These are phyloP conservation scores for Brachypteracias leptosomus DNA, from an alignment of 2,113 vertebrate genomes.

Conservation along the genomic window DNA sequence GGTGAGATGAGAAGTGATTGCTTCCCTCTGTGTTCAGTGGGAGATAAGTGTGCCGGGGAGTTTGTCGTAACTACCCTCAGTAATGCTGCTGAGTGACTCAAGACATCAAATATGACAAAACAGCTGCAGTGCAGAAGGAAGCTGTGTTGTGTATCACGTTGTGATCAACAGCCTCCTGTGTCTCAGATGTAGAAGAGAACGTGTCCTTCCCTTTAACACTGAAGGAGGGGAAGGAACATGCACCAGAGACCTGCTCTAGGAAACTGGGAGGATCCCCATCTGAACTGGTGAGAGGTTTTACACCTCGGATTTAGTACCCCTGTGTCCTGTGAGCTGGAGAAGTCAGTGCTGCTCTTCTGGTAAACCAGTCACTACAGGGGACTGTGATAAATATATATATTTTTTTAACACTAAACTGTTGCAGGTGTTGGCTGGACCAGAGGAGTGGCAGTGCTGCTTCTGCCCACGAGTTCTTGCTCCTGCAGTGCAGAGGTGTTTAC, in stretches of 20 bases:
- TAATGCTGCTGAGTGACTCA: background rate
- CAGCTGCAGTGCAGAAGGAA: background rate
- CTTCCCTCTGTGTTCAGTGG: background rate
- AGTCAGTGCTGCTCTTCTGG: background rate
- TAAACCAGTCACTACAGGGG: background rate
- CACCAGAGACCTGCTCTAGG: rapidly evolving
- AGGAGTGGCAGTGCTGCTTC: background rate
- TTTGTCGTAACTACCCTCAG: background rate
- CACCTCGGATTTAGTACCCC: background rate
- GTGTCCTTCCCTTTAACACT: background rate
- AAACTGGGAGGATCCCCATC: background rate
- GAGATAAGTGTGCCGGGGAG: background rate
- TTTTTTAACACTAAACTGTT: background rate
- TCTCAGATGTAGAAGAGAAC: background rate
- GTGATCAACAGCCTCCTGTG: background rate
- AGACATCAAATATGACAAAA: background rate
- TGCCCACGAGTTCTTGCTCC: background rate
- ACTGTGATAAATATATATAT: background rate
- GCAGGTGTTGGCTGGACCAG: background rate
- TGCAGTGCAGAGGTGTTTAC: background rate
- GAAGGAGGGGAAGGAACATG: rapidly evolving
- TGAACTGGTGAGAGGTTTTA: background rate
- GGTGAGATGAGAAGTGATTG: background rate
- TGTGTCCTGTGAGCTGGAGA: background rate
- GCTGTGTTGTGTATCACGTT: background rate